Conservation (phyloP, 2,113 vertebrate species). For the Cottus gobio region DNA sequence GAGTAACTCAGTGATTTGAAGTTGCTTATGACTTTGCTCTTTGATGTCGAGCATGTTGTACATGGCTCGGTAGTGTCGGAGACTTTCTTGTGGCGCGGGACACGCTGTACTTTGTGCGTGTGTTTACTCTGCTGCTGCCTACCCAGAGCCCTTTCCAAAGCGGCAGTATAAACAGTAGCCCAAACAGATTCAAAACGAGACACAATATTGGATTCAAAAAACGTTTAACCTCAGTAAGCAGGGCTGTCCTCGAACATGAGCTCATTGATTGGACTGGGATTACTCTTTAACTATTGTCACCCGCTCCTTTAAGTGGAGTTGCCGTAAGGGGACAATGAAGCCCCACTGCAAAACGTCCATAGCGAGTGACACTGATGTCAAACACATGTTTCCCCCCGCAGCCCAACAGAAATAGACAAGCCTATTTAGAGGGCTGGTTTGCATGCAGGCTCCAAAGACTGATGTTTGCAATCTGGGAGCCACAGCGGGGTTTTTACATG, state of each 20-base stretch:
- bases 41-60: constrained; percentile 50
- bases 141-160: constrained; percentile 57
- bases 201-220: constrained; percentile 46
- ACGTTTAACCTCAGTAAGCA: constrained; percentile 43
- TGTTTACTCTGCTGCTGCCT: constrained; percentile 68
- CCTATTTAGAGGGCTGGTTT: constrained; percentile 87
- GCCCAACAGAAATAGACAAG: constrained; percentile 84
- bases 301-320: constrained; percentile 47
- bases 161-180: constrained; percentile 61
- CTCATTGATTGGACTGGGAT: constrained; percentile 62
- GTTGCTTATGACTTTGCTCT: constrained; percentile 25
- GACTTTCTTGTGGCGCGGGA: constrained; percentile 58
- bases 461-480: constrained; percentile 88
- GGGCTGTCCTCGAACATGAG: constrained; percentile 56
- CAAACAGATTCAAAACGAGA: constrained; percentile 48
- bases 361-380: constrained; percentile 82
- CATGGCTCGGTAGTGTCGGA: constrained; percentile 48
- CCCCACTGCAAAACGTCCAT: constrained; percentile 54
- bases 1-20: constrained; percentile 30
- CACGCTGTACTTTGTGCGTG: constrained; percentile 50
- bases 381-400: constrained; percentile 85
- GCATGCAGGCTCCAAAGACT: constrained; percentile 82
- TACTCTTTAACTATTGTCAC: constrained; percentile 61
- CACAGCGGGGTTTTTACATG: constrained; percentile 87
- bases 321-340: constrained; percentile 66